A percentile compares a stretch with the other conserved stretches of the same genome.
phyloP scores from a whole-genome alignment of 2,797 vertebrate genomes.

The Salmo trutta region DNA sequence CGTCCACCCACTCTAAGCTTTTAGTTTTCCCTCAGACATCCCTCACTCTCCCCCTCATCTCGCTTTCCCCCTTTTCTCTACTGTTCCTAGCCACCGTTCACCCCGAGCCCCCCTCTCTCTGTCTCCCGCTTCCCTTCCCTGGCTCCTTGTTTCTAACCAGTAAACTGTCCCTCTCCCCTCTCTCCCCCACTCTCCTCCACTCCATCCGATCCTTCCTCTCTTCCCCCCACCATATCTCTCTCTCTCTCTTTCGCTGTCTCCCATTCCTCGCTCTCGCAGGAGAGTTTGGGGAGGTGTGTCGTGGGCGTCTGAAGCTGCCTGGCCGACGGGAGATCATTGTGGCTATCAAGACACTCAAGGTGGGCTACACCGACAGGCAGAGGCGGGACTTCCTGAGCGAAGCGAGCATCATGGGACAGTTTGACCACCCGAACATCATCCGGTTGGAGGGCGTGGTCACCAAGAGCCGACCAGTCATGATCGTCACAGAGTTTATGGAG shows the following conservation, averaged over 20 bases:
- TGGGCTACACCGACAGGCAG: slow-evolving; percentile 95
- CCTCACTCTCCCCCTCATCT: neutral
- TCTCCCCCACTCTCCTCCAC: too few species aligned
- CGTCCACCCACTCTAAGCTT: neutral
- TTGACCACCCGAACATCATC: slow-evolving; percentile 88
- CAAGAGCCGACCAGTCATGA: slow-evolving; percentile 91
- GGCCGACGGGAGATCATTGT: slow-evolving; percentile 95
- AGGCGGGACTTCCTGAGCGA: slow-evolving; percentile 95
- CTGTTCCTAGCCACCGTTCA: neutral
- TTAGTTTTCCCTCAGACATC: neutral
- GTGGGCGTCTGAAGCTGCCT: slow-evolving; percentile 93
- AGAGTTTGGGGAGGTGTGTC: slow-evolving; percentile 97
- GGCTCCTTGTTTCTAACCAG: slow-evolving; percentile 55
- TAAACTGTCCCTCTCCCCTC: slow-evolving; percentile 42
- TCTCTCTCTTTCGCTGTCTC: slow-evolving; percentile 42
- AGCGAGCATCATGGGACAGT: slow-evolving; percentile 98
- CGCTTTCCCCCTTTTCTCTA: neutral
- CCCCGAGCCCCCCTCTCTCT: slow-evolving; percentile 64
- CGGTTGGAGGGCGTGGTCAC: too few species aligned
- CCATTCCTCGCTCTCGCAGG: slow-evolving; percentile 71
- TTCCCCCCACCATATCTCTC: slow-evolving; percentile 45
- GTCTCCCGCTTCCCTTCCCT: slow-evolving; percentile 29
- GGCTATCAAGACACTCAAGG: slow-evolving; percentile 97
- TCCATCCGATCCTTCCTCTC: slow-evolving; percentile 1
- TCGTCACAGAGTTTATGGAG: slow-evolving; percentile 99